These are phyloP conservation scores for Sarcophaga caerulescens DNA, from an alignment of 2,888 invertebrate genomes.

Conservation along the genomic window DNA sequence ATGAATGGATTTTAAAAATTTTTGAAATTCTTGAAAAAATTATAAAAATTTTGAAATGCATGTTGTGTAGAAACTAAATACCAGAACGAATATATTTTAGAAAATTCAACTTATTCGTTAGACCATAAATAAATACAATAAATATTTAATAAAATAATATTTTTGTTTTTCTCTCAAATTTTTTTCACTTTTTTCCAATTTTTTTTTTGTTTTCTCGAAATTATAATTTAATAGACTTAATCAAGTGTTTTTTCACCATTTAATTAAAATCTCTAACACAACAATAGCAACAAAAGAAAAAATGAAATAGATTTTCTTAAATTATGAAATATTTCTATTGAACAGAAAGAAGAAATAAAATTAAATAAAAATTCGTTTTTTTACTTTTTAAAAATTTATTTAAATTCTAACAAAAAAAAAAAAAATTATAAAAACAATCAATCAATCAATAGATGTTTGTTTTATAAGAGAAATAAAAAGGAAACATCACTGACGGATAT, in stretches of 20 bases:
- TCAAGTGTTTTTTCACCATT: slow-evolving; percentile 45
- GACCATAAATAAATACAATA: not conserved
- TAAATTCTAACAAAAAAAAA: slow-evolving; percentile 2
- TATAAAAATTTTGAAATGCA: slow-evolving; percentile 67
- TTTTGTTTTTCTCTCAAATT: not conserved
- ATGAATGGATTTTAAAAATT: slow-evolving; percentile 46
- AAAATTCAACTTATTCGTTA: not conserved
- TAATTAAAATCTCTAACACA: slow-evolving; percentile 5
- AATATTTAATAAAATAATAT: not conserved
- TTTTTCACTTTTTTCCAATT: not conserved
- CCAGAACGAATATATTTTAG: too few species aligned
- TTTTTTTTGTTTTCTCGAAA: not conserved
- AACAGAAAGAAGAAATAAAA: not conserved
- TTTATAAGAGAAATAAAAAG: not conserved
- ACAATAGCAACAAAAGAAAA: not conserved
- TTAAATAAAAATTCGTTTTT: not conserved
- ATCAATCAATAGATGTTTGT: not conserved
- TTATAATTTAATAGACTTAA: slow-evolving; percentile 46
- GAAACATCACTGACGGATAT: slow-evolving; percentile 45
- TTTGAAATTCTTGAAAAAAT: slow-evolving; percentile 59
- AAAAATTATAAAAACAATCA: not conserved
- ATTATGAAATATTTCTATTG: not conserved
- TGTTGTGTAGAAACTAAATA: not conserved
- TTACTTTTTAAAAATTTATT: not conserved
- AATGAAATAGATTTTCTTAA: not conserved